Conservation (phyloP, 2,113 vertebrate genomes). For the Crotophaga sulcirostris region DNA sequence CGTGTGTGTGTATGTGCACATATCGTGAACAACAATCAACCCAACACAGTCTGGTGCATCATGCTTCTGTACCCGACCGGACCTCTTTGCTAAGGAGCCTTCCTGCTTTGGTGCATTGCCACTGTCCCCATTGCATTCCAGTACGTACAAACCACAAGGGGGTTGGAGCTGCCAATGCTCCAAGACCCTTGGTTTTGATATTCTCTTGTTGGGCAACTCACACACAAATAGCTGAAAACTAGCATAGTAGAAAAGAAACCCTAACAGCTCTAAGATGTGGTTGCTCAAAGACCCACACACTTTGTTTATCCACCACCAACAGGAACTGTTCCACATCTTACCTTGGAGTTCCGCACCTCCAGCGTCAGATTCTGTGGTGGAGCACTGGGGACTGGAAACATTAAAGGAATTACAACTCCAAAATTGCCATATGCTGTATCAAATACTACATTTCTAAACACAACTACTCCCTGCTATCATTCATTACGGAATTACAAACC, state of each 20-base stretch:
- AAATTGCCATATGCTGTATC: not conserved
- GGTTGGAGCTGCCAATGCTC: rapidly evolving
- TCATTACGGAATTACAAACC: not conserved
- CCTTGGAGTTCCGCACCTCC: conserved; percentile 98
- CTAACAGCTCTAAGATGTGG: not conserved
- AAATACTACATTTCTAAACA: not conserved
- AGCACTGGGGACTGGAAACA: conserved; percentile 87
- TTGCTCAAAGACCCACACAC: not conserved
- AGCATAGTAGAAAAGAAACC: not conserved
- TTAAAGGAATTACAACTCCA: conserved; percentile 4
- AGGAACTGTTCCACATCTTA: conserved; percentile 63
- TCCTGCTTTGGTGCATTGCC: not conserved
- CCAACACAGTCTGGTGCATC: not conserved
- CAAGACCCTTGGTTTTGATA: rapidly evolving
- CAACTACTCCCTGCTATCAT: not conserved
- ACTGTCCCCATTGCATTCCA: not conserved
- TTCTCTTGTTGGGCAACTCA: not conserved
- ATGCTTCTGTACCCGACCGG: not conserved
- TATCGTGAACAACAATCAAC: not conserved
- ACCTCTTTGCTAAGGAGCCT: not conserved
- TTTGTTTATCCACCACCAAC: not conserved
- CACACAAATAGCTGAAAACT: not conserved
- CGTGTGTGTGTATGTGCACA: not conserved
- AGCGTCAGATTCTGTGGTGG: conserved; percentile 92
- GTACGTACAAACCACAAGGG: not conserved